Conservation (phyloP, 2,888 invertebrate genomes). For the Dynastes maya region DNA sequence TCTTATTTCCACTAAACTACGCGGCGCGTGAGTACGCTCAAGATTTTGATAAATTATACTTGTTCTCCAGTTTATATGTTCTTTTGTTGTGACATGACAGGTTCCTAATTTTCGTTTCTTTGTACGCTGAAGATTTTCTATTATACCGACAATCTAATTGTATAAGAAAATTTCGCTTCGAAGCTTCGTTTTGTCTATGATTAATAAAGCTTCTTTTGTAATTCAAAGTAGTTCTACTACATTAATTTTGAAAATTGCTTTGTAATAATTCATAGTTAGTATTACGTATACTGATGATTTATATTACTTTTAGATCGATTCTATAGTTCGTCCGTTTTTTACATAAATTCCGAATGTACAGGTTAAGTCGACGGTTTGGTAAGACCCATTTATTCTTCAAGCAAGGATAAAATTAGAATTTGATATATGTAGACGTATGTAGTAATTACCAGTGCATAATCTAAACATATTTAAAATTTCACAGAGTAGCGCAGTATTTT, state of each 20-base stretch:
- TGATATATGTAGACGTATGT: too few species aligned
- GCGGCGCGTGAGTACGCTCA: conserved; percentile 25
- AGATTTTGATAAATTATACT: conserved; percentile 43
- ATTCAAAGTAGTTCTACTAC: not conserved
- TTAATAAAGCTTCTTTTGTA: not conserved
- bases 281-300: not conserved
- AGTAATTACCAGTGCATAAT: too few species aligned
- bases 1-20: conserved; percentile 39
- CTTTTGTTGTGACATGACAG: conserved; percentile 24
- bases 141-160: not conserved
- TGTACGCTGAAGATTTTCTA: conserved; percentile 5
- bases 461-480: too few species aligned
- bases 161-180: not conserved
- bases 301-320: too few species aligned
- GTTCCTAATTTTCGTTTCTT: conserved; percentile 17
- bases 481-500: too few species aligned
- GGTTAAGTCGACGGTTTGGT: too few species aligned
- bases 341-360: too few species aligned
- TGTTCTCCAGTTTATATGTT: conserved; percentile 5
- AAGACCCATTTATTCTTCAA: too few species aligned
- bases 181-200: not conserved
- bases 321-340: not conserved
- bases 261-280: not conserved
- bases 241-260: conserved; percentile 3
- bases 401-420: too few species aligned